A percentile compares a stretch with the other conserved stretches of the same genome.
Evolutionary conservation across 1,140 invertebrate species (phyloP).

Genomic region (Galleria mellonella): DNA sequence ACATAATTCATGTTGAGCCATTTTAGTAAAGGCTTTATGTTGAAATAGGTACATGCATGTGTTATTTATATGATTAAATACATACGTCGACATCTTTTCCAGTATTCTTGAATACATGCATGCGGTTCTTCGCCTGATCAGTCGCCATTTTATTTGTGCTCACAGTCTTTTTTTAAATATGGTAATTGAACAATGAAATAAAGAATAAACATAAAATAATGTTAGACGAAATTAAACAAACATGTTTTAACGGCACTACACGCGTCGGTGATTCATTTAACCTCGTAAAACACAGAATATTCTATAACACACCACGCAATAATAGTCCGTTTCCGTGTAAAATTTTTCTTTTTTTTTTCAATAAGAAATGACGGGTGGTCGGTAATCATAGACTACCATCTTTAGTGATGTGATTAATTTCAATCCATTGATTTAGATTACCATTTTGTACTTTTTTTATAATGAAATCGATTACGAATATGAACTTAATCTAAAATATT

Average conservation of each 20-base stretch:
- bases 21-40: not conserved
- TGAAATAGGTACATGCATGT: not conserved
- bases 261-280: conserved; percentile 59
- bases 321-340: conserved; percentile 43
- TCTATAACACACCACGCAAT: conserved; percentile 63
- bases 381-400: too few species aligned
- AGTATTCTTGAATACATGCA: conserved; percentile 97
- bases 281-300: conserved; percentile 57
- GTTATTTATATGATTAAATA: conserved; percentile 34
- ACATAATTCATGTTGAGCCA: conserved; percentile 3
- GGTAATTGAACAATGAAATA: conserved; percentile 59
- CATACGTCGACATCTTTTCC: conserved; percentile 97
- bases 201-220: conserved; percentile 61
- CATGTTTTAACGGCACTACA: conserved; percentile 61
- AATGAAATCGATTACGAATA: too few species aligned
- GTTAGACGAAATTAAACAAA: conserved; percentile 52
- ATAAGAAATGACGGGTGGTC: too few species aligned
- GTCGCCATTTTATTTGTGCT: conserved; percentile 83
- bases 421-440: too few species aligned
- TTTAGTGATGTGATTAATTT: too few species aligned
- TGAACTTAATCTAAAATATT: too few species aligned
- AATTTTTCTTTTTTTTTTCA: not conserved
- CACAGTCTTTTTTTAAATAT: conserved; percentile 41
- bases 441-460: too few species aligned
- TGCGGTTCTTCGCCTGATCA: conserved; percentile 84